Base-by-base conservation (phyloP, 2,113 vertebrate genomes). In the Tupaia tana region DNA sequence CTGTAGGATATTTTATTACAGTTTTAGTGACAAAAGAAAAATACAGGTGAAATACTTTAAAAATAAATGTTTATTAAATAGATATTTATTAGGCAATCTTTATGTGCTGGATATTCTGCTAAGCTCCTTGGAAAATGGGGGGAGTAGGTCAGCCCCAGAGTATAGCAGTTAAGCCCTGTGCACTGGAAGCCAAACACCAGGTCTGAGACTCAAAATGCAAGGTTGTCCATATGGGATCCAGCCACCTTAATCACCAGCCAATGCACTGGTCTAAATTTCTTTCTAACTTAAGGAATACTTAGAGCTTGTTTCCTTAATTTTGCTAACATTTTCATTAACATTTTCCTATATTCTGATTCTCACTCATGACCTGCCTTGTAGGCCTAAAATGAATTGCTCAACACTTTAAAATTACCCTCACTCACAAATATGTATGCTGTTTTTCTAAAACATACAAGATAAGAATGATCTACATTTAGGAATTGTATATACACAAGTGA, bases 291-390 rank as follows among this genome's bases (percentile, higher is more conserved):
- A 94, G 87, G 92, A 88, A 52, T 18, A 79, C 7, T 63, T 22
- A 43, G 1, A 63, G 2, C 24, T 34, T 31, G 1, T 52, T 73
- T 79, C 70, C 54, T 91, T 94, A 20, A 70, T 87, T 87, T 90
- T 92, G 34, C 34, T 81, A 92, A n/a, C 4, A 75, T 52, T 56
- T 95, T 95, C 93, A 82, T 95, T 87, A 87, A 82, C n/a, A 52
- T 80, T 77, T 90, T 86, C 19, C 11, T 91, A 74, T 80, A 79
- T 94, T 96, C 14, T 29, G 59, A 96, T 91, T 67, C 29, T 92
- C 18, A 34, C 27, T 91, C 24, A 67, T 70, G 54, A 70, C 52
- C 58, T 87, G 66, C 74, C 66, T 18, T 22, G 14, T 25, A 81
- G 43, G 20, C 90, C 24, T 75, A 61, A 89, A 22, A 54, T 54